Evolutionary conservation across 30 jellyfish, hydroid and myxozoan species (phyloP), one percentile per base, ranked within the genome.

Genomic region (Hydra vulgaris): DNA sequence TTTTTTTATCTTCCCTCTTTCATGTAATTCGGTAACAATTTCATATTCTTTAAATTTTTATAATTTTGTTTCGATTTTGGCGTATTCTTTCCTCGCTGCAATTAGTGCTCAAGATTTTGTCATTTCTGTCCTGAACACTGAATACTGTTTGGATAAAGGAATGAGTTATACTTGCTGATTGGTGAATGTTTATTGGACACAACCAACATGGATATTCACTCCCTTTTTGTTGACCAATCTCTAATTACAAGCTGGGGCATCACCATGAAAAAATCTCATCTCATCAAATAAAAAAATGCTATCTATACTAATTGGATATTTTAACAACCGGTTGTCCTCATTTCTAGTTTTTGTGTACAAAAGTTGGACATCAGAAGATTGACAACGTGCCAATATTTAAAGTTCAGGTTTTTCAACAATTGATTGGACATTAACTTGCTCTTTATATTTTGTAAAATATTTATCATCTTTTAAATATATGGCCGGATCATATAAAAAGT

Each of bases 211-310:
- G 61, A 54, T 53, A 77, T 20, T 77, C 79, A 18, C 84, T 23
- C 21, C 84, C 84, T 54, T 77, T 77, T 53, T 77, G 84, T 20
- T 77, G 84, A 19, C 79, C 84, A 27, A 54, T 54, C 79, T 77
- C 84, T 19, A 77, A 77, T 54, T 77, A 54, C 84, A 77, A 18
- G 84, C 84, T 77, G 84, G 84, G 61, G 27, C 84, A 77, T 77
- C 84, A 0, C 84, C 84, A 19, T 19, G 79, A 77, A 77, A 25
- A 73, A 73, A 22, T 73, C 21, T 77, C 27, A 68, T 68, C 75
- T 68, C 75, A 23, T 68, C 75, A 68, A 68, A 68, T 68, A 68
- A 68, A 3, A 68, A 15, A n/a, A 68, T 20, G 25, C 27, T 16
- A 68, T 23, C 27, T n/a, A 68, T 16, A 68, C 75, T 68, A 68